These are phyloP conservation scores for Scalopus aquaticus DNA, from an alignment of 2,113 vertebrate genomes.

Conservation along the genomic window DNA sequence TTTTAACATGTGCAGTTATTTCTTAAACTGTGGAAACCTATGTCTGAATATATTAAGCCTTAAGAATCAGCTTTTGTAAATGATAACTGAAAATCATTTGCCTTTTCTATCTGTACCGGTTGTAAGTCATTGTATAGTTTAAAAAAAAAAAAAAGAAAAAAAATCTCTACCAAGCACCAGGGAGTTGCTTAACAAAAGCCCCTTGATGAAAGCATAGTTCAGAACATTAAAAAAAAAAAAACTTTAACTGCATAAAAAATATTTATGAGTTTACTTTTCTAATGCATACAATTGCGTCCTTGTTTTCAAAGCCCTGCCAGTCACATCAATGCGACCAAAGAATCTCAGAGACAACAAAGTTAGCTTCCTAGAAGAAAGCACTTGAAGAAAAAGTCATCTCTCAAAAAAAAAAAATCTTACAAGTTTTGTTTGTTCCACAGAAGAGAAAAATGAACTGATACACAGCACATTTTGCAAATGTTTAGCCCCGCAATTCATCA, in stretches of 20 bases:
- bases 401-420: neutral
- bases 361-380: constrained; percentile 21
- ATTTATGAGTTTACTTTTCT: constrained; percentile 69
- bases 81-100: neutral
- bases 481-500: neutral
- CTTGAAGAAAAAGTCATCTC: neutral
- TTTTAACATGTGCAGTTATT: neutral
- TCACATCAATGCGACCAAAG: constrained; percentile 34
- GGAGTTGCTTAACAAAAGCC: constrained; percentile 57
- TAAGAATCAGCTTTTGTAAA: constrained; percentile 43
- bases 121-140: neutral
- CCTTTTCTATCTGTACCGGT: neutral
- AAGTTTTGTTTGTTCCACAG: constrained; percentile 5
- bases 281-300: constrained; percentile 64
- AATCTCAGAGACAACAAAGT: constrained; percentile 36
- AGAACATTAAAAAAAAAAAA: neutral
- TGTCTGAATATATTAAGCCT: neutral
- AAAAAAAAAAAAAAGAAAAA: neutral
- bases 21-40: neutral
- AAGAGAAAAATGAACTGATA: neutral
- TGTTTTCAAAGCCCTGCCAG: constrained; percentile 61
- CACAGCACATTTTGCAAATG: neutral
- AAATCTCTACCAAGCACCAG: neutral
- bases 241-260: constrained; percentile 58
- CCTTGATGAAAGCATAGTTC: constrained; percentile 51